Evolutionary conservation across 2,113 vertebrate genomes (phyloP), one percentile per base, ranked within the genome.

Genomic region (Leptobrachium leishanense): DNA sequence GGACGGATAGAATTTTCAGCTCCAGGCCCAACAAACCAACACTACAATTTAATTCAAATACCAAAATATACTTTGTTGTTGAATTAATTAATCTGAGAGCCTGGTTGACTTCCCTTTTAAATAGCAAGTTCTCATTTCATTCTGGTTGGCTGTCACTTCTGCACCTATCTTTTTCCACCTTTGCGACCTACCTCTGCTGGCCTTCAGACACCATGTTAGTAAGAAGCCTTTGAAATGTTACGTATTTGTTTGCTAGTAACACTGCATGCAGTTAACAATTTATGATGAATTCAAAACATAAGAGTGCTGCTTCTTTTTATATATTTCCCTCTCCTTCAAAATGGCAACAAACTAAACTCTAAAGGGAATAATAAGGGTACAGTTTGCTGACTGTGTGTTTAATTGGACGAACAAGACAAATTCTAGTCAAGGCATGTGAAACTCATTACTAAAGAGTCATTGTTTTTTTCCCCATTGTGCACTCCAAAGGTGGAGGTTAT

Each of bases 401-500:
- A 81, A 91, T 74, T 75, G 85, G 87, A 90, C 89, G 87, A 85
- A 91, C 84, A 90, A 90, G 88, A 82, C 75, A 83, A 86, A 82
- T 41, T 88, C 91, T 87, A 92, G 92, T 91, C 85, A 88, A 86
- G 91, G 92, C 92, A 92, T 94, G 88, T 92, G 91, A 94, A 94
- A 93, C 90, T 68, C 90, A 91, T 92, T 96, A 96, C 95, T 97
- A 97, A 91, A 94, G 90, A 92, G 92, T 96, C 95, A 92, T 96
- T 95, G 94, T 96, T 95, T 96, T 95, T 93, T 96, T 95, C 94
- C 92, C 95, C 92, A 93, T 91, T 95, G 90, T 92, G 91, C 92
- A 89, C 92, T 92, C 93, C 96, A 95, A 86, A 93, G 94, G 96
- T 94, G 93, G 96, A 98, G 95, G 98, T 94, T 92, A 95, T 96